Percentiles rank a stretch among this genome's conserved stretches.
Evolutionary conservation across 2,797 vertebrate genomes (phyloP).

Genomic region (Hybognathus amarus): DNA sequence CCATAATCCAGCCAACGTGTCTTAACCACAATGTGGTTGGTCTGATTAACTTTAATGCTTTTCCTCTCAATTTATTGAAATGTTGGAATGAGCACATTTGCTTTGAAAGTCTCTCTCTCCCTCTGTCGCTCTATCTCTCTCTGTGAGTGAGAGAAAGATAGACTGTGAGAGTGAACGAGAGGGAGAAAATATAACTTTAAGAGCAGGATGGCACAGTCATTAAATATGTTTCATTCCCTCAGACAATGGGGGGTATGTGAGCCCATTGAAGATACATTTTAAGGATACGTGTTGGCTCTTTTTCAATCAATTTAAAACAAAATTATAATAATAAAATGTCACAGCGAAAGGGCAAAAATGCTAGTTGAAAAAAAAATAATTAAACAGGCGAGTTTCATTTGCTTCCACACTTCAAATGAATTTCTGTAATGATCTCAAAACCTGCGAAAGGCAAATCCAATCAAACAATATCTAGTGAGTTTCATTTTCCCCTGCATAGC

Average conservation of each 20-base stretch:
- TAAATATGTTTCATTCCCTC: slow-evolving; percentile 56
- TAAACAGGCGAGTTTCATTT: slow-evolving; percentile 83
- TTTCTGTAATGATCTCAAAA: slow-evolving; percentile 84
- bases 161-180: slow-evolving; percentile 63
- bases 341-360: slow-evolving; percentile 66
- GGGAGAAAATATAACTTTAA: slow-evolving; percentile 49
- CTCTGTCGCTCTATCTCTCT: slow-evolving; percentile 67
- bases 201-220: slow-evolving; percentile 52
- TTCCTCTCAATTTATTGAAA: slow-evolving; percentile 86
- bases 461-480: slow-evolving; percentile 85
- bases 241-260: slow-evolving; percentile 68
- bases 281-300: slow-evolving; percentile 56
- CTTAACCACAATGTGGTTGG: slow-evolving; percentile 85
- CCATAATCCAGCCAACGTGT: slow-evolving; percentile 86
- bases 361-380: slow-evolving; percentile 81
- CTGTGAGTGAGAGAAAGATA: slow-evolving; percentile 68
- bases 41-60: slow-evolving; percentile 88
- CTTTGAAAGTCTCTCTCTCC: slow-evolving; percentile 68
- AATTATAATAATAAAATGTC: neutral
- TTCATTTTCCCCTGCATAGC: slow-evolving; percentile 78
- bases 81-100: slow-evolving; percentile 84
- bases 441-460: slow-evolving; percentile 86
- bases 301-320: slow-evolving; percentile 60
- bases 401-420: slow-evolving; percentile 84
- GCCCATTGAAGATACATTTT: slow-evolving; percentile 73